Percentiles rank a stretch among this genome's conserved stretches.
phyloP scores from a whole-genome alignment of 2,113 vertebrate genomes.

The Sciurus niger region DNA sequence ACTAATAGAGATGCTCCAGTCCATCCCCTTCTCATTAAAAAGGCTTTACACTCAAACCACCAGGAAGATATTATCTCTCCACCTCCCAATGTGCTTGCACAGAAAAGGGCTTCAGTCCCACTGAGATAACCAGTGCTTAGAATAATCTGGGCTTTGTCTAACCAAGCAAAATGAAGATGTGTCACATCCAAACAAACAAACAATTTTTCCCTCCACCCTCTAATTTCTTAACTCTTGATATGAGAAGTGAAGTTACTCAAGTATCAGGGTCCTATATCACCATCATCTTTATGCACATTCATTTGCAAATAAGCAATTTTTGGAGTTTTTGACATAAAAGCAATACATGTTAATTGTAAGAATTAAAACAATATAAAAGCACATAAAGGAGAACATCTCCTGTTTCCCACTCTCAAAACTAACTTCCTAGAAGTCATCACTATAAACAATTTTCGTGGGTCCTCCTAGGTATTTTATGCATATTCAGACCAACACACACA shows the following conservation, averaged over 20 bases:
- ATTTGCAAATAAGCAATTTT: conserved; percentile 13
- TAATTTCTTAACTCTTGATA: conserved; percentile 22
- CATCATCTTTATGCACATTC: not conserved
- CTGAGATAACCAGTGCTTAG: not conserved
- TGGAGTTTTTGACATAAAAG: conserved; percentile 43
- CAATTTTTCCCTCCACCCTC: not conserved
- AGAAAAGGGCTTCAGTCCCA: not conserved
- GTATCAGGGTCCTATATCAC: not conserved
- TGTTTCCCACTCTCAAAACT: conserved; percentile 3
- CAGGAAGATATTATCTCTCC: not conserved
- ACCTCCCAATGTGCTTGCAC: not conserved
- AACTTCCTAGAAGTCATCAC: not conserved
- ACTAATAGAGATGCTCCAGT: not conserved
- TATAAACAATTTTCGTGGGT: not conserved
- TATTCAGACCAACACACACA: conserved; percentile 12
- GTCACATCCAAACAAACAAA: not conserved
- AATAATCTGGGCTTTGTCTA: not conserved
- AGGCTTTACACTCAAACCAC: not conserved
- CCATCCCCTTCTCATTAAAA: not conserved
- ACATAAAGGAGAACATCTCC: not conserved
- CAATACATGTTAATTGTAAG: not conserved
- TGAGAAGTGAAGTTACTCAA: conserved; percentile 8
- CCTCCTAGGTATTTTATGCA: not conserved
- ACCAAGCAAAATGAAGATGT: not conserved
- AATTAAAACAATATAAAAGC: conserved; percentile 17